Conservation (phyloP, 2,888 invertebrate genomes). For the Litoditis marina region DNA sequence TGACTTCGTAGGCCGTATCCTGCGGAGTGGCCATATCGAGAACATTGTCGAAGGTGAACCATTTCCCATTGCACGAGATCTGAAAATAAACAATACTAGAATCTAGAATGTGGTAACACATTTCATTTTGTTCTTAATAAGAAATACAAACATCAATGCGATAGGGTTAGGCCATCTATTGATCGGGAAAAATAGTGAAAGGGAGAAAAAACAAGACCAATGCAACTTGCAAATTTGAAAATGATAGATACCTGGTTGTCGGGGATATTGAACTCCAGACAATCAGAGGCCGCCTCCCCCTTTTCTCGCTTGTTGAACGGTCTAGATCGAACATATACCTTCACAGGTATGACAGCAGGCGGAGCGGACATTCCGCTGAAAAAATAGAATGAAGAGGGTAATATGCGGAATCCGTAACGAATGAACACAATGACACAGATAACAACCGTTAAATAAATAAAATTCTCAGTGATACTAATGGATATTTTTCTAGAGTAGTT, state of each 20-base stretch:
- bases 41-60: conserved; percentile 88
- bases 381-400: background rate
- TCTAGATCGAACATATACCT: conserved; percentile 12
- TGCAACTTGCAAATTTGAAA: no score
- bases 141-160: no score
- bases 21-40: conserved; percentile 78
- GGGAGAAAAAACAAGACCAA: no score
- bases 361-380: conserved; percentile 1
- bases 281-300: conserved; percentile 1
- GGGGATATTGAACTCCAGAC: conserved; percentile 4
- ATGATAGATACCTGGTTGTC: conserved; percentile 16
- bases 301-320: conserved; percentile 17
- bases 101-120: no score
- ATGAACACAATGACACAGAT: no score
- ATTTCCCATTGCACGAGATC: conserved; percentile 9
- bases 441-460: no score
- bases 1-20: conserved; percentile 76
- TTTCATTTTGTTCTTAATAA: no score
- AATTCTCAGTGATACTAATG: no score
- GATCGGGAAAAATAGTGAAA: no score
- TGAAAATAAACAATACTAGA: conserved; percentile 4
- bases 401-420: background rate
- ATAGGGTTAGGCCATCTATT: no score
- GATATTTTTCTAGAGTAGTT: no score
- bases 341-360: conserved; percentile 10